Base-by-base conservation (phyloP, 2,113 vertebrate genomes). In the Prunella himalayana region DNA sequence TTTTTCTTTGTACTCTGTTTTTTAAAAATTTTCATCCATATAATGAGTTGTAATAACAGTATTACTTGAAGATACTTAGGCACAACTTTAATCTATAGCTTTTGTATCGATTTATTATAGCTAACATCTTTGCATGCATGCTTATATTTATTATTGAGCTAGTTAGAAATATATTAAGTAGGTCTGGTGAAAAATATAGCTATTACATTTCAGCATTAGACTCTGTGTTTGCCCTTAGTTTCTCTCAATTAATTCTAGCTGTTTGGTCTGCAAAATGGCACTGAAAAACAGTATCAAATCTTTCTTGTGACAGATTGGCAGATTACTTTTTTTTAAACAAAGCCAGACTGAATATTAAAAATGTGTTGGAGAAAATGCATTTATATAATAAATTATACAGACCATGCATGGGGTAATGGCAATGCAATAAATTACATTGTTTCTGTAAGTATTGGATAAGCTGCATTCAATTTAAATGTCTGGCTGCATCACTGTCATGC, bases 381-480 rank as follows among this genome's bases (percentile, higher is more conserved):
- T 95, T 94, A 45, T 81, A 23, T 70, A 86, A 95, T 96, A 95
- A 96, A 96, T 96, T 75, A 81, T 56, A 66, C n/a, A 66, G 60
- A 33, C 72, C 0, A 2, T 49, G 56, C 25, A 83, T 49, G 35
- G 88, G 54, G 68, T 66, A 93, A 84, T 71, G 81, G 44, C 80
- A 86, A 2, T 60, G 79, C 80, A 88, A 71, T 96, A 94, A 96
- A 93, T 93, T 68, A 93, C 10, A 3, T 69, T 86, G 70, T 86
- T 95, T 75, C 90, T 95, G 22, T 93, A 94, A 90, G 88, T 61
- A 83, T 47, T 2, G 47, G 72, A 42, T 94, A 96, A 94, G 90
- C 93, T 95, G 93, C 35, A 11, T 95, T 90, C 92, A 95, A 90
- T 96, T 95, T 94, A 92, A 95, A 90, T 0, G 80, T 96, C 95